Evolutionary conservation across 2,113 vertebrate species (phyloP).

Genomic region (Lophochroa leadbeateri): DNA sequence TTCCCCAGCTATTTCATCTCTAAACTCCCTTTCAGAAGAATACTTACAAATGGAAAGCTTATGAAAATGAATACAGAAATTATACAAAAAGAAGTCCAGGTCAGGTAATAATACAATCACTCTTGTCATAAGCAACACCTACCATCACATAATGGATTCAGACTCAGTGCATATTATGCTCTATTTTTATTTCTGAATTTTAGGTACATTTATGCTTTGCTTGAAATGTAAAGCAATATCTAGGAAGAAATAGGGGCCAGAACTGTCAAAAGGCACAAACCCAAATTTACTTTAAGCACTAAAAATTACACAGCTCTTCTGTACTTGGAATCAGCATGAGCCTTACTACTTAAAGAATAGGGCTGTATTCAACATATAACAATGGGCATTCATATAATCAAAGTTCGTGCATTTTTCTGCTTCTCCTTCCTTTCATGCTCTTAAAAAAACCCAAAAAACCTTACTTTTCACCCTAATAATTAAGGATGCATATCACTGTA

Average conservation of each 20-base stretch:
- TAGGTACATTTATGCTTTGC: not conserved
- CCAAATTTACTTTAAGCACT: not conserved
- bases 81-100: not conserved
- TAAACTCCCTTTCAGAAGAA: not conserved
- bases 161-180: not conserved
- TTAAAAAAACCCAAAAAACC: not conserved
- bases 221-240: not conserved
- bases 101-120: not conserved
- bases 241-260: not conserved
- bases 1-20: not conserved
- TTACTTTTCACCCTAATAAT: not conserved
- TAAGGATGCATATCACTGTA: not conserved
- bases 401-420: not conserved
- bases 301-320: not conserved
- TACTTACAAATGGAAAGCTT: not conserved
- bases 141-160: not conserved
- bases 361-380: not conserved
- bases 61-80: not conserved
- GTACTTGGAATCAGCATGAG: not conserved
- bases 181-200: not conserved
- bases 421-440: not conserved
- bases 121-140: not conserved
- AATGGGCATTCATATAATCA: not conserved
- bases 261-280: conserved; percentile 6
- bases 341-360: not conserved